A percentile compares a stretch with the other conserved stretches of the same genome.
These are phyloP conservation scores for Macroteleia sp. DNA, from an alignment of 2,888 invertebrate species.

Conservation along the genomic window DNA sequence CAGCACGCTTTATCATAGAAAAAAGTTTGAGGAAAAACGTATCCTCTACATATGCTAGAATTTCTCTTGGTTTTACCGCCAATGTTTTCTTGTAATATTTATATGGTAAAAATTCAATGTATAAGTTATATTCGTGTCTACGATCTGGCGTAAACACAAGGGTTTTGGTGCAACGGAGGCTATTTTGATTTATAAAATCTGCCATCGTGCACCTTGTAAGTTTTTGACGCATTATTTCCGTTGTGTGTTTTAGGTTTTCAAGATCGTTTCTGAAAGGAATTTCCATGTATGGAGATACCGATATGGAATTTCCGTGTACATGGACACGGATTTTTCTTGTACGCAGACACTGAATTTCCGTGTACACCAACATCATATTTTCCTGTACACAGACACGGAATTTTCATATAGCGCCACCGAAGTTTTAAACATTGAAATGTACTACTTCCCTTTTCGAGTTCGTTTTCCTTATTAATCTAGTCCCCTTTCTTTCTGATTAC, in stretches of 20 bases:
- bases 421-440: too few species aligned
- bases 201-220: conserved; percentile 91
- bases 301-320: too few species aligned
- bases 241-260: conserved; percentile 85
- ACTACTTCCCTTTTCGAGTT: too few species aligned
- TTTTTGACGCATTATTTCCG: conserved; percentile 88
- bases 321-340: too few species aligned
- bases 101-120: conserved; percentile 90
- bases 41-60: conserved; percentile 90
- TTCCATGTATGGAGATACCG: too few species aligned
- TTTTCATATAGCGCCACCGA: conserved; percentile 97
- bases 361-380: too few species aligned
- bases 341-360: too few species aligned
- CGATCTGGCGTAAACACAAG: conserved; percentile 86
- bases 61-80: conserved; percentile 88
- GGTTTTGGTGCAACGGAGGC: conserved; percentile 85
- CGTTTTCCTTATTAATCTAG: too few species aligned
- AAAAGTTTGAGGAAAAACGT: conserved; percentile 89
- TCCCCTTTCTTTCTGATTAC: too few species aligned
- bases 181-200: conserved; percentile 87
- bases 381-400: too few species aligned
- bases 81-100: conserved; percentile 90
- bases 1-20: conserved; percentile 86
- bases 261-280: too few species aligned
- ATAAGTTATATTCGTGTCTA: conserved; percentile 87